Base-by-base conservation (phyloP, 2,113 vertebrate species). In the Protomyctophum bolini region DNA sequence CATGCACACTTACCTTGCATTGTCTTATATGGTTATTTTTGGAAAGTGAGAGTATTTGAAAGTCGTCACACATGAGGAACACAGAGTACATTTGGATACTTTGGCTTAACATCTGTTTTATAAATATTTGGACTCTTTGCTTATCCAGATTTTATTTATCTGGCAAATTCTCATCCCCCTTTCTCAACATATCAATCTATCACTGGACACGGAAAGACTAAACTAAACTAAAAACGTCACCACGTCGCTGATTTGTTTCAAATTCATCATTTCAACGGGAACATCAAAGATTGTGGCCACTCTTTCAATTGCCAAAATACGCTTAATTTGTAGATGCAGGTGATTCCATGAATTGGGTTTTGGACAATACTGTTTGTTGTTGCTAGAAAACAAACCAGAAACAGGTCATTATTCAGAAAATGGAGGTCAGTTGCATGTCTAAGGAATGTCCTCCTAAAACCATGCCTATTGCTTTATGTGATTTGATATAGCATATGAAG, bases 381-480 rank as follows among this genome's bases (percentile, higher is more conserved):
- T 83, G 77, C 84, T 84, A 87, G 61, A 72, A 59, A 74, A 82
- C 60, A 84, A 54, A 69, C n/a, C 7, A 70, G 66, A 73, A 82
- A 72, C 7, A 46, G 51, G 33, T n/a, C 68, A 21, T 73, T 50
- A 48, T 8, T 71, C 4, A 45, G 59, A 68, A 14, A 41, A 45
- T 6, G 63, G 8, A 60, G 33, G 33, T 41, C 33, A n/a, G 6
- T 0, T 0, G 57, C 10, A 75, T 66, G 61, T 49, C 4, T 63
- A 14, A 49, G 47, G 46, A 75, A 66, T 71, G 70, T 5, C 63
- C 63, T 72, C 65, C n/a, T 29, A 48, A 70, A 47, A 9, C 11
- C 54, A 21, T 2, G 21, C 8, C 3, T 11, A 7, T 48, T 63
- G n/a, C 49, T 64, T 63, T 54, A 49, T 15, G 21, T 50, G 12